Conservation (phyloP, 1,140 invertebrate genomes). For the Cephus cinctus region DNA sequence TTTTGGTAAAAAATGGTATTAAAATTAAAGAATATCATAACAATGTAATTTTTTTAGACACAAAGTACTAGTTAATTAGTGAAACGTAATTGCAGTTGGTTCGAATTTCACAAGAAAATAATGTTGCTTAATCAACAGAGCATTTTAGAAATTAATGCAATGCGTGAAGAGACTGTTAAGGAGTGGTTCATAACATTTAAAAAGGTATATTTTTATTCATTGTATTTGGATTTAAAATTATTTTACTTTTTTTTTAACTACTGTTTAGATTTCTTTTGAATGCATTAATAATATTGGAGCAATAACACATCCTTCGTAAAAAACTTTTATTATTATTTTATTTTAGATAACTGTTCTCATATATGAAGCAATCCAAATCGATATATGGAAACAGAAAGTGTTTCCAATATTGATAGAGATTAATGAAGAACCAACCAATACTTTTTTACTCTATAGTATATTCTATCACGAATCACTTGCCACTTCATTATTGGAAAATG, state of each 20-base stretch:
- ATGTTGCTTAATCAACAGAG: slow-evolving; percentile 80
- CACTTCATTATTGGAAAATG: slow-evolving; percentile 70
- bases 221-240: slow-evolving; percentile 13
- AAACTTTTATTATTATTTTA: slow-evolving; percentile 12
- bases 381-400: slow-evolving; percentile 74
- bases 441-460: slow-evolving; percentile 72
- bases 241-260: slow-evolving; percentile 2
- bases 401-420: slow-evolving; percentile 69
- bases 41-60: slow-evolving; percentile 13
- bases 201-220: slow-evolving; percentile 54
- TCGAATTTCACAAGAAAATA: slow-evolving; percentile 73
- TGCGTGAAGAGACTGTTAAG: slow-evolving; percentile 72
- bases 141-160: slow-evolving; percentile 66
- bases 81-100: slow-evolving; percentile 60
- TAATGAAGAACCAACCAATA: slow-evolving; percentile 63
- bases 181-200: slow-evolving; percentile 66
- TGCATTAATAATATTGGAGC: slow-evolving; percentile 17
- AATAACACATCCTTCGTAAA: slow-evolving; percentile 15
- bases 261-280: slow-evolving; percentile 6
- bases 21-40: not conserved
- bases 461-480: slow-evolving; percentile 71
- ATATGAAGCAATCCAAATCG: slow-evolving; percentile 73
- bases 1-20: slow-evolving; percentile 51
- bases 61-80: not conserved
- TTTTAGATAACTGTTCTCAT: slow-evolving; percentile 67